Evolutionary conservation across 2,888 invertebrate species (phyloP).

Genomic region (Alcis repandata): DNA sequence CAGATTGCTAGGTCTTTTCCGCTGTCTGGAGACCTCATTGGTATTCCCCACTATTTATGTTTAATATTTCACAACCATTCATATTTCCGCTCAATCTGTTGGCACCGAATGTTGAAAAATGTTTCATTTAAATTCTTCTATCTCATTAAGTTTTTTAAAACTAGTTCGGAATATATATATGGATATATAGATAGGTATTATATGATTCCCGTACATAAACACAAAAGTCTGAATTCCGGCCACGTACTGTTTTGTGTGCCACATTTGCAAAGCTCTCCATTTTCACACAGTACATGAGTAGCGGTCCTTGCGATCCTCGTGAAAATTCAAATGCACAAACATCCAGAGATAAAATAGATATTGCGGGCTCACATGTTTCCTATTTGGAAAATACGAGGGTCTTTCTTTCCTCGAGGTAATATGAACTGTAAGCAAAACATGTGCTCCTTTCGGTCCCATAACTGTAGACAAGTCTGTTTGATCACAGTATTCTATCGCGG

Average conservation of each 20-base stretch:
- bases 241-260: constrained; percentile 18
- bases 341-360: constrained; percentile 33
- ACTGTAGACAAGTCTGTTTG: constrained; percentile 55
- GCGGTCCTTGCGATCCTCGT: constrained; percentile 22
- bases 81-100: neutral
- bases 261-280: constrained; percentile 29
- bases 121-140: neutral
- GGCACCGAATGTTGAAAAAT: neutral
- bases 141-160: constrained; percentile 2
- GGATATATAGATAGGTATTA: neutral
- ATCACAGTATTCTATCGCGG: constrained; percentile 56
- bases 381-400: constrained; percentile 40
- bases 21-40: neutral
- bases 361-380: constrained; percentile 35
- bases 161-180: neutral
- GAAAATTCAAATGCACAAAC: constrained; percentile 37
- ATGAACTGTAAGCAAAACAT: constrained; percentile 44
- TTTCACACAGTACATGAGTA: constrained; percentile 28
- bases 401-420: constrained; percentile 36
- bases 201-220: neutral
- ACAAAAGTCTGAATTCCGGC: constrained; percentile 9
- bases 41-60: neutral
- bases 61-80: neutral
- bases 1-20: constrained; percentile 2
- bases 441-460: constrained; percentile 36